Evolutionary conservation across 2,888 invertebrate genomes (phyloP).

Genomic region (Eugnorisma glareosa): DNA sequence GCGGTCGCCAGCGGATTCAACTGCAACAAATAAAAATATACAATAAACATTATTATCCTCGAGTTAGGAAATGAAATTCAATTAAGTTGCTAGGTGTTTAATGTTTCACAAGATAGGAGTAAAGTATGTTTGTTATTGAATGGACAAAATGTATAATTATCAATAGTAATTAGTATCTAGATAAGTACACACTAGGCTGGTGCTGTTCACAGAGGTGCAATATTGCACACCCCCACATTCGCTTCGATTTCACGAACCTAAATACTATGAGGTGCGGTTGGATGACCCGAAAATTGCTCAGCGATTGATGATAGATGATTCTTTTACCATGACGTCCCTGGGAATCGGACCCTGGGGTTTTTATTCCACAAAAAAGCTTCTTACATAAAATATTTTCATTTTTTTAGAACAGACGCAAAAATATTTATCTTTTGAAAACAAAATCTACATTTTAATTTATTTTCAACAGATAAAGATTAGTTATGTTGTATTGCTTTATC

Average conservation of each 20-base stretch:
- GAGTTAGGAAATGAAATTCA: not conserved
- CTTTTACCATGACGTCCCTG: not conserved
- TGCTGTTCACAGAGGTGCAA: not conserved
- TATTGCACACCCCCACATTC: conserved; percentile 1
- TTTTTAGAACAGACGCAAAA: not conserved
- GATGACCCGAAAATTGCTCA: not conserved
- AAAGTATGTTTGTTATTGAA: not conserved
- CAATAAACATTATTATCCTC: conserved; percentile 9
- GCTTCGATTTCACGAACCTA: not conserved
- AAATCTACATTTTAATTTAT: too few relatives aligned
- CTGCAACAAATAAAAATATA: conserved; percentile 88
- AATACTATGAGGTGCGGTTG: not conserved
- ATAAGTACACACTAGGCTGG: not conserved
- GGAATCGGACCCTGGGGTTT: not conserved
- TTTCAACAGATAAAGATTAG: too few relatives aligned
- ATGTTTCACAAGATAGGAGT: not conserved
- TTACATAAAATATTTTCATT: not conserved
- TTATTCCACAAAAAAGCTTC: not conserved
- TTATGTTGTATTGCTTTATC: not conserved
- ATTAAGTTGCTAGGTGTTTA: not conserved
- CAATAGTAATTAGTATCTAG: not conserved
- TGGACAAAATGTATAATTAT: not conserved
- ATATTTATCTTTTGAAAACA: not conserved
- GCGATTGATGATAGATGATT: too few relatives aligned
- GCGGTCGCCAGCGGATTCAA: conserved; percentile 91